Evolutionary conservation across 2,113 vertebrate species (phyloP), one percentile per base, ranked within the genome.

Genomic region (Osmerus eperlanus): DNA sequence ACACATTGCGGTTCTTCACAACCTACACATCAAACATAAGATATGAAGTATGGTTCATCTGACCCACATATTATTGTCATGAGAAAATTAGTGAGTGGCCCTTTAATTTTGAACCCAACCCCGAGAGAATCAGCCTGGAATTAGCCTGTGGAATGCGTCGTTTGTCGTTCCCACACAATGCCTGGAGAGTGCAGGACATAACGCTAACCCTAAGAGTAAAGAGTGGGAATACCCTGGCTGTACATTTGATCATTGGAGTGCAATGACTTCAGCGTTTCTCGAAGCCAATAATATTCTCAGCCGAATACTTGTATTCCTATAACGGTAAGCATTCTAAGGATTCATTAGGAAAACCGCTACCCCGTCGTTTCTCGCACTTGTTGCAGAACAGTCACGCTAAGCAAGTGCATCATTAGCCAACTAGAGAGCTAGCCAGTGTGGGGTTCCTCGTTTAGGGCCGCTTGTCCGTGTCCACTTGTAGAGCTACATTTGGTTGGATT

Each of bases 121-220:
- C 88, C 7, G 66, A 75, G 85, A 80, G 87, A 87, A 78, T 81
- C 79, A 81, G 76, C 79, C 71, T 70, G 74, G 79, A 69, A 68
- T 63, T 80, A 73, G 88, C 74, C 87, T 86, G 87, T 79, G 91
- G 91, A 90, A 91, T 91, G 90, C 86, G 83, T 73, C 76, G 88
- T 82, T 79, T 83, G 85, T 87, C 87, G 87, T 87, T 91, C 89
- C 85, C 85, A 78, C 78, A 76, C 65, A 29, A 13, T 60, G 21
- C 13, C 19, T 67, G 76, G 71, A 64, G 72, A 81, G 81, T 78
- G 71, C 2, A 74, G 78, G 70, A 83, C 75, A 76, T 16, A 28
- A 78, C 32, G 5, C 32, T 36, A 36, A 70, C 55, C n/a, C n/a
- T n/a, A n/a, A 5, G 18, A 60, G 75, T 86, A 70, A 58, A 3